phyloP scores from a whole-genome alignment of 2,888 invertebrate species.

The Cremastinae sp. region DNA sequence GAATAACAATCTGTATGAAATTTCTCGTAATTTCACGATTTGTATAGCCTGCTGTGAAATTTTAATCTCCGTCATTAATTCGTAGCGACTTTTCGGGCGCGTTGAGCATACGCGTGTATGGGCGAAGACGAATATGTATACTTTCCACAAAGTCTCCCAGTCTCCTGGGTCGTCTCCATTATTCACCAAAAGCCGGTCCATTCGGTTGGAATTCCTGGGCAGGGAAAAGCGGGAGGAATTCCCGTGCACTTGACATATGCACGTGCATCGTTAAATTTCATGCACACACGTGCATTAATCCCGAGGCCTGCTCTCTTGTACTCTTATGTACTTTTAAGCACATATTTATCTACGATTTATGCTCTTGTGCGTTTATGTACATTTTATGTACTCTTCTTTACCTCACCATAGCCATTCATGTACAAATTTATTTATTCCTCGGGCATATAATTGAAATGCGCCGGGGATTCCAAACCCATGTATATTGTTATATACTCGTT shows the following conservation, averaged over 20 bases:
- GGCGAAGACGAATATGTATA: background rate
- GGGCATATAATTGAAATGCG: background rate
- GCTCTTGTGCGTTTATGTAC: background rate
- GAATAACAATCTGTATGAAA: no score
- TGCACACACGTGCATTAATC: constrained; percentile 1
- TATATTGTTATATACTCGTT: constrained; percentile 30
- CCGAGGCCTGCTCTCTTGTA: background rate
- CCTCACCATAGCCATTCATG: background rate
- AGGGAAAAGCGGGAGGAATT: constrained; percentile 21
- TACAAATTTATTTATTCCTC: no score
- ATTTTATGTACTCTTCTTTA: constrained; percentile 1
- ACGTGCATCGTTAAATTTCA: constrained; percentile 15
- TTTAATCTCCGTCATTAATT: background rate
- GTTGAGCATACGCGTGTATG: constrained; percentile 9
- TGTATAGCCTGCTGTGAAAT: background rate
- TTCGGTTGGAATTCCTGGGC: constrained; percentile 55
- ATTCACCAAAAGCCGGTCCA: constrained; percentile 56
- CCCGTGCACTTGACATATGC: constrained; percentile 42
- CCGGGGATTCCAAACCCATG: background rate
- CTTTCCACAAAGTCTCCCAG: constrained; percentile 23
- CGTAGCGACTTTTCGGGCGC: background rate
- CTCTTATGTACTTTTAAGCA: background rate
- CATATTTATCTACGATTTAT: background rate
- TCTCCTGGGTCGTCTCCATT: constrained; percentile 50
- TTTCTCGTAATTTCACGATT: no score